These are phyloP conservation scores for Piaya cayana DNA, from an alignment of 2,113 vertebrate species.

Conservation along the genomic window DNA sequence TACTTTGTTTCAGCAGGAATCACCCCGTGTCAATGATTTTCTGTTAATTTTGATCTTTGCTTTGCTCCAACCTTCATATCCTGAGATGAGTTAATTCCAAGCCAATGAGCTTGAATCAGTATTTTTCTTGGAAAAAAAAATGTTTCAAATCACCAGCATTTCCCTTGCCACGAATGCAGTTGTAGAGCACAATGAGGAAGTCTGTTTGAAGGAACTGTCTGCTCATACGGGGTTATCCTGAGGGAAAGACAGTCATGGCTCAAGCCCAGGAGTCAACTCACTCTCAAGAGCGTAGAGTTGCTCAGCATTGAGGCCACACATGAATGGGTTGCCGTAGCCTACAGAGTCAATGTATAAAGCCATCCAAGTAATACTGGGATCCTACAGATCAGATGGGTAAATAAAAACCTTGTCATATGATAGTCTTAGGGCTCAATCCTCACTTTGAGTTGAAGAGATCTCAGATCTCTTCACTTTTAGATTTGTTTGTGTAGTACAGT, in stretches of 20 bases:
- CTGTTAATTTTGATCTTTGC: background rate
- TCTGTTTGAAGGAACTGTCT: background rate
- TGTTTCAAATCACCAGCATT: background rate
- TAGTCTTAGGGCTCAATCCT: background rate
- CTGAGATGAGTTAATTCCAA: constrained; percentile 46
- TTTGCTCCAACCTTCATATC: background rate
- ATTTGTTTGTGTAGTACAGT: background rate
- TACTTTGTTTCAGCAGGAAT: background rate
- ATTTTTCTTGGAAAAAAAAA: constrained; percentile 47
- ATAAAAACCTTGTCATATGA: background rate
- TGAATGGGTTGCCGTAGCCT: background rate
- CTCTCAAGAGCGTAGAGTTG: background rate
- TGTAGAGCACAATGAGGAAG: constrained; percentile 5
- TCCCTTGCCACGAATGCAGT: background rate
- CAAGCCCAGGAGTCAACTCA: constrained; percentile 15
- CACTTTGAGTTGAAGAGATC: background rate
- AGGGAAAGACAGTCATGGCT: background rate
- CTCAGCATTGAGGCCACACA: background rate
- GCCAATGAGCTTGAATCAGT: background rate
- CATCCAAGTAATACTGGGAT: background rate
- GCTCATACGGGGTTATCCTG: background rate
- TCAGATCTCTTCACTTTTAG: background rate
- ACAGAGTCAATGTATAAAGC: background rate
- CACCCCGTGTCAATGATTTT: background rate
- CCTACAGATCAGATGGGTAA: background rate